Base-by-base conservation (phyloP, 2,797 vertebrate genomes). In the Girardinus metallicus region DNA sequence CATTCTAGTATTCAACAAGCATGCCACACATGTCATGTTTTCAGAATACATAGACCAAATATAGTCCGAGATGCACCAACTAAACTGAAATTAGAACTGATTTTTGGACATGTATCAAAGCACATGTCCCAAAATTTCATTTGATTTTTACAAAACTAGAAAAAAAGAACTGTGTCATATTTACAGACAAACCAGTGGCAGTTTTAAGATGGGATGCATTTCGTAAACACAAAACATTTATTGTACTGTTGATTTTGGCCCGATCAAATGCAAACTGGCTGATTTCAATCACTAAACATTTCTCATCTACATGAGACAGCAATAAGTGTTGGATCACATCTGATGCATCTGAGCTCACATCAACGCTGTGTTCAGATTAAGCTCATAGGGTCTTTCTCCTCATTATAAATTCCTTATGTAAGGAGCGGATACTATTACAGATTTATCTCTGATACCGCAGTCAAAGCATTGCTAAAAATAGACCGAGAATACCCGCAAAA, bases 331-430 rank as follows among this genome's bases (percentile, higher is more conserved):
- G 66, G 18, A 49, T 9, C 31, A 78, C 64, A 64, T 70, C 80
- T 70, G 53, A 23, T 39, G 15, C 57, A 51, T 80, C 62, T 85
- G 81, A 81, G 85, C 74, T 80, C 41, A 79, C 79, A 93, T 91
- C 87, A 91, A 91, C 91, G 83, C 81, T 70, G 39, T 72, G 39
- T 75, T 86, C 83, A 80, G 79, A 73, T 86, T 80, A 80, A 82
- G 79, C 84, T 82, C 78, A 87, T 76, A 73, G 80, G 79, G 71
- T 73, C 75, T 46, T 75, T 89, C 85, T 85, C 47, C 78, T 91
- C 85, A 88, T 92, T 90, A 90, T 77, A 78, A 60, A 93, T 93
- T 90, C 88, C 86, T 94, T 93, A 93, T 85, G 84, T 71, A 92
- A 93, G 89, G 77, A 77, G 62, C 26, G 62, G 78, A 79, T 76